phyloP scores from a whole-genome alignment of 1,140 invertebrate genomes.

The Musca domestica region DNA sequence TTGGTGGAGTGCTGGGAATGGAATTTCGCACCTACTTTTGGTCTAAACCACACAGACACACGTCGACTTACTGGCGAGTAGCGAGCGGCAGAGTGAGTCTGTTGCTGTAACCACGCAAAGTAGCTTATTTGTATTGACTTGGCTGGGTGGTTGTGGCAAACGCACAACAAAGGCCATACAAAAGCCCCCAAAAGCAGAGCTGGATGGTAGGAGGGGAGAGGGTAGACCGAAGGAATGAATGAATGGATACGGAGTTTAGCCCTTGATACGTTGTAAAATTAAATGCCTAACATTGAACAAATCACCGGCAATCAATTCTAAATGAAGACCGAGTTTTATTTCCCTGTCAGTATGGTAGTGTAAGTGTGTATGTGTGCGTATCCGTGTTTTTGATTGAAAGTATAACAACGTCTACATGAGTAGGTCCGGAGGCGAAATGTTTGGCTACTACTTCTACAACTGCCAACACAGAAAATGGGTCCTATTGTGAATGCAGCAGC shows the following conservation, averaged over 20 bases:
- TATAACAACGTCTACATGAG: not conserved
- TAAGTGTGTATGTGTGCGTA: too few relatives aligned
- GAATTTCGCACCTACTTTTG: slow-evolving; percentile 22
- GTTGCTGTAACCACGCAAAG: not conserved
- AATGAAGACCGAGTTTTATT: not conserved
- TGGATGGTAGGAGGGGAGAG: not conserved
- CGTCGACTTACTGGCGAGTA: not conserved
- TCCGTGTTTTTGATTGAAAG: too few relatives aligned
- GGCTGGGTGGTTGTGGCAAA: not conserved
- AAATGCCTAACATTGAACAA: slow-evolving; percentile 24
- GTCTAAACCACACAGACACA: not conserved
- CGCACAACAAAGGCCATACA: not conserved
- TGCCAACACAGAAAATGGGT: not conserved
- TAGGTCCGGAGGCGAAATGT: slow-evolving; percentile 1
- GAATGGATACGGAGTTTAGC: slow-evolving; percentile 15
- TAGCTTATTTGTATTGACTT: slow-evolving; percentile 8
- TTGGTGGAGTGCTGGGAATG: slow-evolving; percentile 7
- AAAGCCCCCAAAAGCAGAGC: not conserved
- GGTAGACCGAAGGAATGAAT: not conserved
- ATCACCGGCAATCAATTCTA: slow-evolving; percentile 25
- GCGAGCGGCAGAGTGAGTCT: not conserved
- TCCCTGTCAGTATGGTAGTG: too few relatives aligned
- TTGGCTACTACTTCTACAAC: not conserved
- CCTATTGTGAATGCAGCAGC: not conserved
- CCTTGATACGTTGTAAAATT: slow-evolving; percentile 24